Evolutionary conservation across 37 sponge, comb jelly and placozoan species (phyloP).

Genomic region (Chondrilla cf. caribensis): DNA sequence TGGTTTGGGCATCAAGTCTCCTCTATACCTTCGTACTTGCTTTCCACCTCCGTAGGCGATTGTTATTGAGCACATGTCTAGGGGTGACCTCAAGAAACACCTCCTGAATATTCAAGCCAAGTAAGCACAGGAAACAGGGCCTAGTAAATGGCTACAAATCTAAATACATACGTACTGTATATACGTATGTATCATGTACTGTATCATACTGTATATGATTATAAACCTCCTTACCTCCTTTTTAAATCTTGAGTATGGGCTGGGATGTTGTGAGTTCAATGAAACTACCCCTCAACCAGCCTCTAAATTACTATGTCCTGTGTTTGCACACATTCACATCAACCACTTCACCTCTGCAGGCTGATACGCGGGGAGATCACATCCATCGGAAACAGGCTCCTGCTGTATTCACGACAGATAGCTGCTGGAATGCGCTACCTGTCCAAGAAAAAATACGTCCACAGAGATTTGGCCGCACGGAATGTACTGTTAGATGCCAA

Average conservation of each 20-base stretch:
- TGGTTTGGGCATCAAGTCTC: no score
- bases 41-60: neutral
- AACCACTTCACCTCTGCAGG: neutral
- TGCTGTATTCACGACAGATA: constrained; percentile 14
- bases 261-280: no score
- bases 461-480: constrained; percentile 33
- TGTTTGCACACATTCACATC: neutral
- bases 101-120: neutral
- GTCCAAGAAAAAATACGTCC: constrained; percentile 20
- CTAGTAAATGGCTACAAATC: no score
- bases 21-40: neutral
- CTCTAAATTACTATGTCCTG: neutral
- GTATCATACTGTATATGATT: no score
- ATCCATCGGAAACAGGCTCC: neutral
- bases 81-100: constrained; percentile 17
- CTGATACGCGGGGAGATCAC: no score
- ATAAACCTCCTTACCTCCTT: no score
- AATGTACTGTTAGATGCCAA: constrained; percentile 19
- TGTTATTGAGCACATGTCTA: neutral
- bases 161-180: no score
- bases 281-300: no score
- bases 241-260: no score
- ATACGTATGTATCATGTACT: no score
- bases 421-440: constrained; percentile 29
- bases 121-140: no score